Base-by-base conservation (phyloP, 2,888 invertebrate species). In the Aleiodes alternator region DNA sequence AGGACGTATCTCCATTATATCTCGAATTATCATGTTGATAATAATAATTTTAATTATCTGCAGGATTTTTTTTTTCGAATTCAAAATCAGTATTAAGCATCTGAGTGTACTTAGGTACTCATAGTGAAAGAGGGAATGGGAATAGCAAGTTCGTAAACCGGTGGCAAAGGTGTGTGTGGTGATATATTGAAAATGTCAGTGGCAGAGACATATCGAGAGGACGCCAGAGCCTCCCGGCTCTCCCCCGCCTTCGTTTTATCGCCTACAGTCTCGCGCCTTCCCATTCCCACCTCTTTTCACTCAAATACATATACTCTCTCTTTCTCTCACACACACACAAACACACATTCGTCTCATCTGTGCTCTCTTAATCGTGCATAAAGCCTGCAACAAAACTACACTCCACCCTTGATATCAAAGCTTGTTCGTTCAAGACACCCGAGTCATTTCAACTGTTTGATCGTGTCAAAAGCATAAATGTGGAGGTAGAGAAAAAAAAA, bases 131-230 rank as follows among this genome's bases (percentile, higher is more conserved):
- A 55, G 55, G 85, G 85, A 81, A 86, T 85, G 85, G 82, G 81
- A 86, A 81, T 86, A 82, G 82, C 85, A 84, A 87, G 84, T 86
- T 86, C 81, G 80, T 81, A 76, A 79, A 59, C 23, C 31, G 75
- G 80, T 76, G 82, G 78, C 80, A 84, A 84, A 83, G 83, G 84
- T 85, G 82, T 77, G 83, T 83, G 80, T 78, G 82, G 83, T 87
- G 87, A 86, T 87, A 86, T 88, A 88, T 89, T 87, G 86, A 88
- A 87, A 9, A 88, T 85, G 88, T 88, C 88, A 88, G 82, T 80
- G 80, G 82, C 88, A 88, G 88, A 86, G 84, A 83, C 80, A 76
- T 86, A 88, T 88, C 86, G 87, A 87, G 87, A 86, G 85, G 83
- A 86, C 82, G 82, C 78, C 81, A 77, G 78, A 68, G 70, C 73